Percentiles rank a stretch among this genome's conserved stretches.
Evolutionary conservation across 2,113 vertebrate species (phyloP).

Genomic region (Dasyprocta punctata): DNA sequence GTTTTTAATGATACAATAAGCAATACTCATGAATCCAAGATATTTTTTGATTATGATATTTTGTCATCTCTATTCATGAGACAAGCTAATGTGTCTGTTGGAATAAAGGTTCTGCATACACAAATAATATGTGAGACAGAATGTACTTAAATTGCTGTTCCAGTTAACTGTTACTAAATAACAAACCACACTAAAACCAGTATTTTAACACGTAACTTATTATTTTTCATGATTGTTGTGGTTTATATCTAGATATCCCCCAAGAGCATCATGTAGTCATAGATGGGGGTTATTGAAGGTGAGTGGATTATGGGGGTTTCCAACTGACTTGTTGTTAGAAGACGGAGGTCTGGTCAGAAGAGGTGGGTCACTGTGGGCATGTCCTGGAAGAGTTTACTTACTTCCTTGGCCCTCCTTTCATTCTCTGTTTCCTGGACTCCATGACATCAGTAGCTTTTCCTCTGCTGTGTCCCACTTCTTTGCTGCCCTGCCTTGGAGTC

Average conservation of each 20-base stretch:
- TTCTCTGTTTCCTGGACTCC: neutral
- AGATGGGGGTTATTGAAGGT: neutral
- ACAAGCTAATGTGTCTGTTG: neutral
- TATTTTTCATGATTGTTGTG: neutral
- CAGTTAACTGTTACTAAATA: neutral
- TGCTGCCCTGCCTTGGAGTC: neutral
- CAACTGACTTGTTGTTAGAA: neutral
- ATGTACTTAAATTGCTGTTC: neutral
- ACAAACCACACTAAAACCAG: neutral
- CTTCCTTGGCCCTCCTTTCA: neutral
- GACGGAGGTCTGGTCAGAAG: neutral
- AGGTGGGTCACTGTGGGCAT: neutral
- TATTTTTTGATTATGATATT: constrained; percentile 19
- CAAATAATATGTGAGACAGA: neutral
- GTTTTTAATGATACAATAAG: neutral
- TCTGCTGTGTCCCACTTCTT: neutral
- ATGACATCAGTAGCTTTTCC: neutral
- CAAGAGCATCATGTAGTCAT: neutral
- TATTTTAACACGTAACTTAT: neutral
- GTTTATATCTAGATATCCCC: neutral
- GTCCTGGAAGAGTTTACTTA: neutral
- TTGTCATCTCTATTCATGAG: neutral
- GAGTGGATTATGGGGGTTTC: neutral
- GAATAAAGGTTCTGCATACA: neutral
- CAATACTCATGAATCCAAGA: neutral